Percentiles rank a stretch among this genome's conserved stretches.
Evolutionary conservation across 2,113 vertebrate species (phyloP).

Genomic region (Taxidea taxus): DNA sequence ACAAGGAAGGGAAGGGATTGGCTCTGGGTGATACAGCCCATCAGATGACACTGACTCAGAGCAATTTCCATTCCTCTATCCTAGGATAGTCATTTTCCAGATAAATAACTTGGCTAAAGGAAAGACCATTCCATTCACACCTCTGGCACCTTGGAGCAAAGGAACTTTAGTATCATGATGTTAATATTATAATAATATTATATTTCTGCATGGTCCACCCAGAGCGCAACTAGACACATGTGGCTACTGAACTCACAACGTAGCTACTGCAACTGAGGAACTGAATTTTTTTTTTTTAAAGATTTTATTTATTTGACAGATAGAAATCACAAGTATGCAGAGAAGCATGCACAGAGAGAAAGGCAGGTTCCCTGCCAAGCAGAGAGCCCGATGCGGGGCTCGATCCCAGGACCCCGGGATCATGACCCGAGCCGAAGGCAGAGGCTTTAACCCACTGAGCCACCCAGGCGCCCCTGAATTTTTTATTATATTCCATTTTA

Average conservation of each 20-base stretch:
- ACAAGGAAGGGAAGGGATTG: background rate
- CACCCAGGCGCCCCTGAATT: too few relatives aligned
- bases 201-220: background rate
- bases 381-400: too few relatives aligned
- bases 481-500: background rate
- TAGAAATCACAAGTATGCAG: too few relatives aligned
- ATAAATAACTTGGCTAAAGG: background rate
- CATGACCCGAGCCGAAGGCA: too few relatives aligned
- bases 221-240: background rate
- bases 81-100: background rate
- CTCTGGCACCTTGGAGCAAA: background rate
- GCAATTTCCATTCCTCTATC: background rate
- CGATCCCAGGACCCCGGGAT: too few relatives aligned
- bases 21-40: background rate
- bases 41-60: background rate
- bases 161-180: background rate
- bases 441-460: too few relatives aligned
- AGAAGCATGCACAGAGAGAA: too few relatives aligned
- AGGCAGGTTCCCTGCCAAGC: too few relatives aligned
- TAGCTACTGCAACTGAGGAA: background rate
- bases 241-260: background rate
- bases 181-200: background rate
- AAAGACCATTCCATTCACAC: background rate
- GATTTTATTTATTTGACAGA: too few relatives aligned
- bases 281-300: background rate